phyloP scores from a whole-genome alignment of 2,797 vertebrate genomes.

The Macroramphosus scolopax region DNA sequence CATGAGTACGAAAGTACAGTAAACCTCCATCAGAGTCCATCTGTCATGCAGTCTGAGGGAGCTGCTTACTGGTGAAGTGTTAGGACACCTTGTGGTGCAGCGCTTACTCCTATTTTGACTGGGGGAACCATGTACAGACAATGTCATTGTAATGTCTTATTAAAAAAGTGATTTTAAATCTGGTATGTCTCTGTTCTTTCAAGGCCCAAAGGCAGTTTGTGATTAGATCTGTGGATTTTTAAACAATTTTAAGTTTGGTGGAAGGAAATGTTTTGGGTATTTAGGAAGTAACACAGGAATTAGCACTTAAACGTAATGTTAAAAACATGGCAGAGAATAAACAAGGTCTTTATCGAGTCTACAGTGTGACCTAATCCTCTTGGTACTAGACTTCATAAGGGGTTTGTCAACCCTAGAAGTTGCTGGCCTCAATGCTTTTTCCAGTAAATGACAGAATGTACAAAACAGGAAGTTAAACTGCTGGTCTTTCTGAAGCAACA shows the following conservation, averaged over 20 bases:
- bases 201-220: neutral
- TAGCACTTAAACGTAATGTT: no score
- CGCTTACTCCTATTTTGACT: slow-evolving; percentile 78
- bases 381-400: neutral
- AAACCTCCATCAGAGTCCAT: slow-evolving; percentile 70
- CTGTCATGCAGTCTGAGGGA: slow-evolving; percentile 66
- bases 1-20: slow-evolving; percentile 77
- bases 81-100: slow-evolving; percentile 63
- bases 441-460: slow-evolving; percentile 45
- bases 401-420: slow-evolving; percentile 11
- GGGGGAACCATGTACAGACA: slow-evolving; percentile 81
- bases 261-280: no score
- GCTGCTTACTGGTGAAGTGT: slow-evolving; percentile 59
- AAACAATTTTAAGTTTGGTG: neutral
- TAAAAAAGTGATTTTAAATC: slow-evolving; percentile 83
- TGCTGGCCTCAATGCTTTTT: slow-evolving; percentile 26
- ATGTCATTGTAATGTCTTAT: slow-evolving; percentile 85
- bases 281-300: no score
- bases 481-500: slow-evolving; percentile 50
- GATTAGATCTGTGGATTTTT: neutral
- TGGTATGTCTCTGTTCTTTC: slow-evolving; percentile 56
- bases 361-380: neutral
- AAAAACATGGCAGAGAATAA: no score
- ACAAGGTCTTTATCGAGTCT: no score
- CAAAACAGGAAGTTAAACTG: slow-evolving; percentile 71